Conservation (phyloP, 2,888 invertebrate genomes). For the Clostera curtula region DNA sequence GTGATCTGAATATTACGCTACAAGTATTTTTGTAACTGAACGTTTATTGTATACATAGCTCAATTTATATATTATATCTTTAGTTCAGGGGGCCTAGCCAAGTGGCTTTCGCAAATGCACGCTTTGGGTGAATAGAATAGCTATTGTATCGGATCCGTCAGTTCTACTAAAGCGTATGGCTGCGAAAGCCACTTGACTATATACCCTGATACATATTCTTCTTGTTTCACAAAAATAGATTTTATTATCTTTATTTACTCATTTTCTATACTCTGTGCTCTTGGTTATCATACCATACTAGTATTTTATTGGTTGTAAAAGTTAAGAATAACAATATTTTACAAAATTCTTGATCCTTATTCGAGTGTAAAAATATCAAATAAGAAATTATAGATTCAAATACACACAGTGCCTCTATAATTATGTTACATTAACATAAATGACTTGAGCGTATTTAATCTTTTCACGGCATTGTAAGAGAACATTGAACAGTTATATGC, state of each 20-base stretch:
- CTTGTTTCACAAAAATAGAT: too few species aligned
- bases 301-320: too few species aligned
- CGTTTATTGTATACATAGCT: conserved; percentile 63
- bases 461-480: conserved; percentile 48
- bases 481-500: conserved; percentile 18
- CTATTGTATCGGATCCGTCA: too few species aligned
- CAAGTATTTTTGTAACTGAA: conserved; percentile 71
- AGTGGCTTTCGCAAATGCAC: too few species aligned
- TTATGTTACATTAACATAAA: conserved; percentile 77
- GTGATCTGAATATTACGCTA: conserved; percentile 71
- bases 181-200: too few species aligned
- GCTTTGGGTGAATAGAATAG: too few species aligned
- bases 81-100: too few species aligned
- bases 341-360: conserved; percentile 37
- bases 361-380: conserved; percentile 57
- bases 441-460: conserved; percentile 66
- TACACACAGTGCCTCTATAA: conserved; percentile 77
- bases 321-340: conserved; percentile 29
- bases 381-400: conserved; percentile 59
- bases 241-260: too few species aligned
- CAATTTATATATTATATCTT: conserved; percentile 52
- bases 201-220: too few species aligned
- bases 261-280: too few species aligned
- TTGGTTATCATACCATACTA: too few species aligned
- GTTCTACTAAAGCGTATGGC: too few species aligned